Evolutionary conservation across 2,113 vertebrate genomes (phyloP).

Genomic region (Campylorhamphus procurvoides): DNA sequence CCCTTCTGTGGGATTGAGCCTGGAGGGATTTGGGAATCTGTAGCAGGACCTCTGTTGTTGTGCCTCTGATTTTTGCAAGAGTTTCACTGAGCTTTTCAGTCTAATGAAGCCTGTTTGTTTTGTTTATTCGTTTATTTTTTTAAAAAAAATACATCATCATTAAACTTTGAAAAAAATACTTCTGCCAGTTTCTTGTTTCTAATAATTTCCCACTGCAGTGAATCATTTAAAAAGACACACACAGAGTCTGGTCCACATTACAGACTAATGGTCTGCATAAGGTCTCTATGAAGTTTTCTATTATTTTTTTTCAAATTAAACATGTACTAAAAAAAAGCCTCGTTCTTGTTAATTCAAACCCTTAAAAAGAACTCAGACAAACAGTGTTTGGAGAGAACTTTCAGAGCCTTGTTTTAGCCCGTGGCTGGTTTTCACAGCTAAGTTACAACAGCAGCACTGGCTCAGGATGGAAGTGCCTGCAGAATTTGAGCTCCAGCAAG

Average conservation of each 20-base stretch:
- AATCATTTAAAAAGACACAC: neutral
- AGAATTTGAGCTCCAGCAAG: neutral
- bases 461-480: neutral
- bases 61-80: neutral
- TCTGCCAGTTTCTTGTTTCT: neutral
- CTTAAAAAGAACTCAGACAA: neutral
- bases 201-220: neutral
- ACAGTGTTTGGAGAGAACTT: neutral
- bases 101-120: neutral
- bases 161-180: neutral
- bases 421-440: constrained; percentile 39
- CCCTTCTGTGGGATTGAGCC: neutral
- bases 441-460: neutral
- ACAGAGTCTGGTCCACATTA: neutral
- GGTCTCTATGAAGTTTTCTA: neutral
- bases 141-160: neutral
- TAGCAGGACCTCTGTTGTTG: no score
- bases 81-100: neutral
- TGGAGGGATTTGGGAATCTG: neutral
- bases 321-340: constrained; percentile 6
- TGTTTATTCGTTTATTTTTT: neutral
- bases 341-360: neutral
- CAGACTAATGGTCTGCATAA: neutral
- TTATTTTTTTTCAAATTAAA: neutral
- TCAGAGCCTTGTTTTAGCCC: neutral